Percentiles rank a stretch among this genome's conserved stretches.
Evolutionary conservation across 2,797 vertebrate genomes (phyloP).

Genomic region (Alcedo atthis): DNA sequence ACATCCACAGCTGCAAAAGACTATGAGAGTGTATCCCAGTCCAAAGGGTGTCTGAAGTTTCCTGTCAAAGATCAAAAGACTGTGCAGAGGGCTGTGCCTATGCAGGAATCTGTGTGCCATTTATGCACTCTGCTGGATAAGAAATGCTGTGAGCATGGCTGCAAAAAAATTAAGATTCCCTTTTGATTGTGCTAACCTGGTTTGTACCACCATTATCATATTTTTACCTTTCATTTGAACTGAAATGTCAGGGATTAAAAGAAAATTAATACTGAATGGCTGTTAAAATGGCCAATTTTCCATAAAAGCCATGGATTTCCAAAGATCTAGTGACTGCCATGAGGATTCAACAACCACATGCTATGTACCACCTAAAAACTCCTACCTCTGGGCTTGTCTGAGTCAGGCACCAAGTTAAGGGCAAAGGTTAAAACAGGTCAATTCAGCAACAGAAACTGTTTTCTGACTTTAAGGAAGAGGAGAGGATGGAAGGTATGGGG

Average conservation of each 20-base stretch:
- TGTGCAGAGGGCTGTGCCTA: not conserved
- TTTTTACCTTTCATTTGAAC: not conserved
- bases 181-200: not conserved
- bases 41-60: slow-evolving; percentile 29
- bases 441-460: not conserved
- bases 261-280: not conserved
- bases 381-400: not conserved
- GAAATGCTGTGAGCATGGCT: not conserved
- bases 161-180: not conserved
- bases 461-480: not conserved
- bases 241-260: not conserved
- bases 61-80: slow-evolving; percentile 39
- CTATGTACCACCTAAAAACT: not conserved
- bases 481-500: not conserved
- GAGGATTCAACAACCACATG: not conserved
- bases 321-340: not conserved
- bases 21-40: not conserved
- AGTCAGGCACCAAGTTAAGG: not conserved
- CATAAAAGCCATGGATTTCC: not conserved
- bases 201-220: not conserved
- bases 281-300: not conserved
- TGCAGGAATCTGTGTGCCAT: not conserved
- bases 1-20: not conserved
- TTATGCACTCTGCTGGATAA: slow-evolving; percentile 31
- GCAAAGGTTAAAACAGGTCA: not conserved